Evolutionary conservation across 2,113 vertebrate species (phyloP).

Genomic region (Aspidoscelis tigris): DNA sequence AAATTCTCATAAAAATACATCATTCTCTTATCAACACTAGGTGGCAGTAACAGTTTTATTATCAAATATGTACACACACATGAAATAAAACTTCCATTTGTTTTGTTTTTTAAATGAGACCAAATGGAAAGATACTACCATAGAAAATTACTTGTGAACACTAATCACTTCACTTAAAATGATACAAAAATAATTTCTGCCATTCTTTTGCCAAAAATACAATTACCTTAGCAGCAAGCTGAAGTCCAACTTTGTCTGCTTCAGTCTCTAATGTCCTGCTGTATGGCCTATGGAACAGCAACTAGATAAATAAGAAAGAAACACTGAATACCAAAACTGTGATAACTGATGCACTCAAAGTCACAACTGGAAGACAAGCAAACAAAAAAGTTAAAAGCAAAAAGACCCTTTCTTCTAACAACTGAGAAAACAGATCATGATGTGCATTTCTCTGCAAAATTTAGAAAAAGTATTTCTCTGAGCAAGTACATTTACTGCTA

Average conservation of each 20-base stretch:
- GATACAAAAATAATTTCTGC: conserved; percentile 12
- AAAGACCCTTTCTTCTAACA: too few species aligned
- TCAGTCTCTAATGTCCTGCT: conserved; percentile 91
- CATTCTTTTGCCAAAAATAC: not conserved
- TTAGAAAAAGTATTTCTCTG: not conserved
- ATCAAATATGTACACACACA: not conserved
- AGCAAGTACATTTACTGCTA: not conserved
- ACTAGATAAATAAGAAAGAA: conserved; percentile 72
- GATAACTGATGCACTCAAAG: not conserved
- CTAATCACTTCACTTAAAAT: not conserved
- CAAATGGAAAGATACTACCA: not conserved
- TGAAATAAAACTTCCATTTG: not conserved
- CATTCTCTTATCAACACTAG: conserved; percentile 69
- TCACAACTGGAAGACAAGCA: not conserved
- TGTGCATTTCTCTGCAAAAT: not conserved
- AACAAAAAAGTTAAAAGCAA: not conserved
- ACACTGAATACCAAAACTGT: not conserved
- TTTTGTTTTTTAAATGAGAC: not conserved
- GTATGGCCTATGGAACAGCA: conserved; percentile 88
- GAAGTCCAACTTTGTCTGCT: conserved; percentile 91
- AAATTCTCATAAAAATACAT: conserved; percentile 14
- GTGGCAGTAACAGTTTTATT: conserved; percentile 70
- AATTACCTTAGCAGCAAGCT: conserved; percentile 92
- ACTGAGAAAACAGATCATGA: not conserved
- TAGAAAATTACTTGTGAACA: conserved; percentile 5